Percentiles rank a stretch among this genome's conserved stretches.
Evolutionary conservation across 1,140 invertebrate genomes (phyloP).

Genomic region (Chlorops oryzae): DNA sequence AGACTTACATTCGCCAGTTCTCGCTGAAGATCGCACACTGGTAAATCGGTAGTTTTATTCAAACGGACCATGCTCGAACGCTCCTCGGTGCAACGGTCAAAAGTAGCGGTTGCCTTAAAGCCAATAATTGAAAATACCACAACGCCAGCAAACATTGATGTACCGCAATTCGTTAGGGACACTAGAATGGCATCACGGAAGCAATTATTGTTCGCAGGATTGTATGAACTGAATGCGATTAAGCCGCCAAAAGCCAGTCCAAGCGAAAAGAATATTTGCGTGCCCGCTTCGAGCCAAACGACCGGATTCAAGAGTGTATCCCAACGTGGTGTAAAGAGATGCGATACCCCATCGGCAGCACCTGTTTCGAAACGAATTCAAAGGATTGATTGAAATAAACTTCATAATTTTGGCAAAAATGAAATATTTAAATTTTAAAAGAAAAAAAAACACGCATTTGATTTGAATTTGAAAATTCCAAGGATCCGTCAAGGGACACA

Average conservation of each 20-base stretch:
- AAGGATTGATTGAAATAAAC: neutral
- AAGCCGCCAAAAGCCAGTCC: conserved; percentile 91
- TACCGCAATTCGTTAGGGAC: conserved; percentile 89
- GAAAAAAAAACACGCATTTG: neutral
- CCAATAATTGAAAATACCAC: conserved; percentile 97
- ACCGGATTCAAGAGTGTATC: conserved; percentile 70
- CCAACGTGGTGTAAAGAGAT: conserved; percentile 84
- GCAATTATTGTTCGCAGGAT: conserved; percentile 93
- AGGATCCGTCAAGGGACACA: neutral
- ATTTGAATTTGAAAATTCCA: neutral
- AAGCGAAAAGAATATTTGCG: conserved; percentile 96
- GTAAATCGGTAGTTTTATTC: conserved; percentile 59
- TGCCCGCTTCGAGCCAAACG: conserved; percentile 94
- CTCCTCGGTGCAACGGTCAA: conserved; percentile 53
- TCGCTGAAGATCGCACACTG: conserved; percentile 75
- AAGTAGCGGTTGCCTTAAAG: conserved; percentile 70
- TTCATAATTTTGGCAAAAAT: neutral
- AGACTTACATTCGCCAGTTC: conserved; percentile 80
- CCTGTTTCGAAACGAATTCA: conserved; percentile 55
- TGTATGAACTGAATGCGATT: conserved; percentile 90
- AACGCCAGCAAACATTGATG: conserved; percentile 96
- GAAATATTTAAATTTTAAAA: too few species aligned
- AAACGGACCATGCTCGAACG: conserved; percentile 38
- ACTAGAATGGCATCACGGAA: conserved; percentile 91
- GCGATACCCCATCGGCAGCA: conserved; percentile 79